Percentiles rank a stretch among this genome's conserved stretches.
Evolutionary conservation across 92 coral and sea anemone species (phyloP).

Genomic region (Siderastrea radians): DNA sequence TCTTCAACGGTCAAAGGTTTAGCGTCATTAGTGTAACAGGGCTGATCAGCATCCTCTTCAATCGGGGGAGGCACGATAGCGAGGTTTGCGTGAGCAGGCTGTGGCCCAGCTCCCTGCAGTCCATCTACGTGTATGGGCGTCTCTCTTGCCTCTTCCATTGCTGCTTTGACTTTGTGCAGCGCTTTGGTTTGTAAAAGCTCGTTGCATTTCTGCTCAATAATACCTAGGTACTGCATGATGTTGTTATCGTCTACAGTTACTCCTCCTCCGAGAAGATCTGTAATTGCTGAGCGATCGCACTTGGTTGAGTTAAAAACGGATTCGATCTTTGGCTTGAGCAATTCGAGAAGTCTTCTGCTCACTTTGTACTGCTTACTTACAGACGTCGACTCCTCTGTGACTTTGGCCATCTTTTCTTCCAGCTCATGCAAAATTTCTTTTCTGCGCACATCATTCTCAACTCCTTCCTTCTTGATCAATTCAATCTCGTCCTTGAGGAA

Average conservation of each 20-base stretch:
- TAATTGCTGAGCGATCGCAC: slow-evolving; percentile 88
- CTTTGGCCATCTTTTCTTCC: slow-evolving; percentile 67
- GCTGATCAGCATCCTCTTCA: slow-evolving; percentile 79
- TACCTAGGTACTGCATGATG: slow-evolving; percentile 88
- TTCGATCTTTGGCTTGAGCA: slow-evolving; percentile 87
- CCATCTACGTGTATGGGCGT: slow-evolving; percentile 51
- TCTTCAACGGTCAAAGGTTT: slow-evolving; percentile 92
- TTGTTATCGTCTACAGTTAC: slow-evolving; percentile 88
- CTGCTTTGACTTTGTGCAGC: slow-evolving; percentile 70
- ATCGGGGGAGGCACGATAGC: slow-evolving; percentile 85
- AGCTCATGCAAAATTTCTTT: slow-evolving; percentile 85
- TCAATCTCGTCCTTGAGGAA: slow-evolving; percentile 80
- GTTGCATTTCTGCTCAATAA: slow-evolving; percentile 95
- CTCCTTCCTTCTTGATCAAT: slow-evolving; percentile 78
- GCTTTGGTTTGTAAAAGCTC: slow-evolving; percentile 82
- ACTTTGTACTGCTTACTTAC: slow-evolving; percentile 63
- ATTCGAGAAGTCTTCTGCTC: slow-evolving; percentile 72
- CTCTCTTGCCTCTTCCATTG: slow-evolving; percentile 65
- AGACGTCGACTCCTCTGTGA: slow-evolving; percentile 59
- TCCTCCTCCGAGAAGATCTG: slow-evolving; percentile 91
- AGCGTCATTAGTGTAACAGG: slow-evolving; percentile 41
- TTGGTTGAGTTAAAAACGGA: slow-evolving; percentile 73
- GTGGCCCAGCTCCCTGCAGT: slow-evolving; percentile 88
- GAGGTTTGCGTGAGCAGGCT: slow-evolving; percentile 68
- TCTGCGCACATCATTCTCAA: slow-evolving; percentile 78